These are phyloP conservation scores for Periplaneta americana DNA, from an alignment of 1,140 invertebrate species.

Conservation along the genomic window DNA sequence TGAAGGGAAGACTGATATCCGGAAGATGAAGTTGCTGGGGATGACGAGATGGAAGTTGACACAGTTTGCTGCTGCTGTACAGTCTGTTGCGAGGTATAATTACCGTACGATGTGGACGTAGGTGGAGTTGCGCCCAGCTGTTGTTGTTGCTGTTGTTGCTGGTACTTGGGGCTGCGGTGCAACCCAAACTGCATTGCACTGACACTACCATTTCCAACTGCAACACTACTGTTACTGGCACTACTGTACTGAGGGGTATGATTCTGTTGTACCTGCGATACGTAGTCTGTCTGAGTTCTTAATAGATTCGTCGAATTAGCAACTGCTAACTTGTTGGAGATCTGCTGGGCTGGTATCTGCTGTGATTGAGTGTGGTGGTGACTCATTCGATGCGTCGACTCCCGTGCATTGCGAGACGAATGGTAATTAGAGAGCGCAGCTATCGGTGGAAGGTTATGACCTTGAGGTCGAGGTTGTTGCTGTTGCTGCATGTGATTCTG, in stretches of 20 bases:
- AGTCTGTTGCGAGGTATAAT: background rate
- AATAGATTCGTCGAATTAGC: background rate
- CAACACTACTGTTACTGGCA: background rate
- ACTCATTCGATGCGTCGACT: slow-evolving; percentile 31
- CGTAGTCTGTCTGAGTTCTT: background rate
- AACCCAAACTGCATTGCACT: background rate
- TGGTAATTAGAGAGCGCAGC: slow-evolving; percentile 43
- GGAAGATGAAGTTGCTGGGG: background rate
- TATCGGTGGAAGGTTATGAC: slow-evolving; percentile 47
- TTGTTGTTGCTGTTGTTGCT: slow-evolving; percentile 6
- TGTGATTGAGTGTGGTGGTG: slow-evolving; percentile 24
- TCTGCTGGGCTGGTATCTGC: background rate
- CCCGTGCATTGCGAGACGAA: slow-evolving; percentile 25
- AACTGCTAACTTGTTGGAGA: background rate
- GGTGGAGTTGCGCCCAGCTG: background rate
- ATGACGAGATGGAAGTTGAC: slow-evolving; percentile 5
- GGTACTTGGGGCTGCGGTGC: background rate
- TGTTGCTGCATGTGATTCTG: background rate
- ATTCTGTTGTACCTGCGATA: background rate
- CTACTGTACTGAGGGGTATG: background rate
- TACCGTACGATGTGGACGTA: background rate
- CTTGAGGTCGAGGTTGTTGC: slow-evolving; percentile 12
- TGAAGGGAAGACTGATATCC: background rate
- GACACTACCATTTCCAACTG: background rate
- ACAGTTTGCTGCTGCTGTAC: background rate